These are phyloP conservation scores for Sialia sialis DNA, from an alignment of 2,113 vertebrate species.

Conservation along the genomic window DNA sequence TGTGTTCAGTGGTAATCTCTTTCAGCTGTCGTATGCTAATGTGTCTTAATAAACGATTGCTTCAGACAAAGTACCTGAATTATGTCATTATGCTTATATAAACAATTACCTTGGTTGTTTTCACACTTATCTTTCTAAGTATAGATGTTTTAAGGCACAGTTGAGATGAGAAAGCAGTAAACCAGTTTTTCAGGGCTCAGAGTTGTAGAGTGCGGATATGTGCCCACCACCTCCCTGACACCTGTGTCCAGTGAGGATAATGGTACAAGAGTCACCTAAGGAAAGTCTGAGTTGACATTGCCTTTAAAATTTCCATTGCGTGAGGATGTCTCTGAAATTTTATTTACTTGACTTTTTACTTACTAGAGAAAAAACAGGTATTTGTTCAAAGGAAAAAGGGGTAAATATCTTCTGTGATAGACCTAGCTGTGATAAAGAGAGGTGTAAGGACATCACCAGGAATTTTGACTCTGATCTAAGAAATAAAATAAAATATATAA, in stretches of 20 bases:
- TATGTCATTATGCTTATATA: not conserved
- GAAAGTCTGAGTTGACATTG: not conserved
- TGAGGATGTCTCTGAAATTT: not conserved
- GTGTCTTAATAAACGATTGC: not conserved
- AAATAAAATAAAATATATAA: not conserved
- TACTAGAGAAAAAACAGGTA: not conserved
- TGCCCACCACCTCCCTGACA: too few relatives aligned
- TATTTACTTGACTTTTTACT: not conserved
- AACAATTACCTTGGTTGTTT: not conserved
- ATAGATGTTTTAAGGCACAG: not conserved
- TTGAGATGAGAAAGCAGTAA: not conserved
- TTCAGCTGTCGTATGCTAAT: not conserved
- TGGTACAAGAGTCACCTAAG: not conserved
- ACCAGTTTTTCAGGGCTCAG: not conserved
- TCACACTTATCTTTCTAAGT: not conserved
- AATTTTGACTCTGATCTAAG: not conserved
- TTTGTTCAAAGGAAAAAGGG: not conserved
- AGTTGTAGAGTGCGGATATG: fast-evolving
- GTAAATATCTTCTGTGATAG: not conserved
- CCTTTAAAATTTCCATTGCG: not conserved
- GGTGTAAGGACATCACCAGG: not conserved
- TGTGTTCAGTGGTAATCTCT: not conserved
- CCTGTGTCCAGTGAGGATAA: fast-evolving
- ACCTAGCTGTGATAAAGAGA: not conserved
- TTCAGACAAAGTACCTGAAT: not conserved